Evolutionary conservation across 2,888 invertebrate species (phyloP).

Genomic region (Stegophylla sp.): DNA sequence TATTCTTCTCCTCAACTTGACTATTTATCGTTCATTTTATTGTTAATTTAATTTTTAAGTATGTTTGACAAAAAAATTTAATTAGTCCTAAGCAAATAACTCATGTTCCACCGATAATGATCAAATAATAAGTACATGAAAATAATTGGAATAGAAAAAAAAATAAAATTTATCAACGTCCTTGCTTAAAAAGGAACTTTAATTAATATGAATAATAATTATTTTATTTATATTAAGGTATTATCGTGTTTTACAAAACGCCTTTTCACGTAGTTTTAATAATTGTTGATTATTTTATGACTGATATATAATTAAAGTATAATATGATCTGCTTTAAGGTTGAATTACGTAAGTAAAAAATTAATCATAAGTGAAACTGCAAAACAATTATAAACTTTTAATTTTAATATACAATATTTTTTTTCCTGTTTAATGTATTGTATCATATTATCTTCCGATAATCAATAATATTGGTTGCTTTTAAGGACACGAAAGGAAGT

Average conservation of each 20-base stretch:
- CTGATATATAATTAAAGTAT: too few relatives aligned
- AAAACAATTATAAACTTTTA: neutral
- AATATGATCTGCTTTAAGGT: neutral
- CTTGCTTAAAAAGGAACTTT: too few relatives aligned
- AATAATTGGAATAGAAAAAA: too few relatives aligned
- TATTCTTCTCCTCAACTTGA: too few relatives aligned
- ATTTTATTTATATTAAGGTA: neutral
- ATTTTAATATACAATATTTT: neutral
- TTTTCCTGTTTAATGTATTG: neutral
- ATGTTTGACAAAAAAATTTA: too few relatives aligned
- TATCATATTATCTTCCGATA: neutral
- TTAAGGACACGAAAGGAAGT: slow-evolving; percentile 13
- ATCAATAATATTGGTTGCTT: neutral
- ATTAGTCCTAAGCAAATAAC: too few relatives aligned
- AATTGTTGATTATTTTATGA: too few relatives aligned
- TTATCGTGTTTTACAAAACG: neutral
- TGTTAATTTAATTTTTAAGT: too few relatives aligned
- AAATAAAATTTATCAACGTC: neutral
- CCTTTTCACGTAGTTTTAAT: neutral
- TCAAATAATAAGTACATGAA: too few relatives aligned
- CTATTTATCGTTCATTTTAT: too few relatives aligned
- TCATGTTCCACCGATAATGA: too few relatives aligned
- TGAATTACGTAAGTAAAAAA: neutral
- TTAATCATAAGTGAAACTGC: neutral
- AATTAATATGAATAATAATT: neutral